Evolutionary conservation across 2,797 vertebrate species (phyloP).

Genomic region (Helicolenus hilgendorfi): DNA sequence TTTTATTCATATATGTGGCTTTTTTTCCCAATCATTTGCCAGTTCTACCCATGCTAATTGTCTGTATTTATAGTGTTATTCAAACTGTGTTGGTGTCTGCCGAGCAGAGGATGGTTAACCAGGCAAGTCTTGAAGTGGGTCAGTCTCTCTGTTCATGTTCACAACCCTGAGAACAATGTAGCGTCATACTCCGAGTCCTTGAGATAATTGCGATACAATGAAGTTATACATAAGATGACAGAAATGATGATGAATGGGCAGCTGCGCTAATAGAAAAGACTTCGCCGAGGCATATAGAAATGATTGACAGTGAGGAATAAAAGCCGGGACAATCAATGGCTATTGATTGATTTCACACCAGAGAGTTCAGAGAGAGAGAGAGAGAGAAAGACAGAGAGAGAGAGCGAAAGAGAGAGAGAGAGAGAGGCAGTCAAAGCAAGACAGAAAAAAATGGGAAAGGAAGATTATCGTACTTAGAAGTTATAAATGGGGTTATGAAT

Average conservation of each 20-base stretch:
- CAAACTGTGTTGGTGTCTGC: slow-evolving; percentile 18
- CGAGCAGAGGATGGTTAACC: slow-evolving; percentile 28
- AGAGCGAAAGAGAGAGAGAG: slow-evolving; percentile 30
- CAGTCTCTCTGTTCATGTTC: slow-evolving; percentile 37
- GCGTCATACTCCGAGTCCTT: slow-evolving; percentile 27
- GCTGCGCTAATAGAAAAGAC: slow-evolving; percentile 71
- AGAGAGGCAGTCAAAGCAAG: background rate
- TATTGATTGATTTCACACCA: slow-evolving; percentile 78
- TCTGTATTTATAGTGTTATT: slow-evolving; percentile 50
- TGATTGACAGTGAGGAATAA: slow-evolving; percentile 79
- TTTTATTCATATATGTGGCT: background rate
- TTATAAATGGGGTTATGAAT: slow-evolving; percentile 65
- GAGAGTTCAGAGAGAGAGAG: slow-evolving; percentile 63
- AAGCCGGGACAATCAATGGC: slow-evolving; percentile 70
- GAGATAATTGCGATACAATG: slow-evolving; percentile 59
- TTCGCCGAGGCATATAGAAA: slow-evolving; percentile 61
- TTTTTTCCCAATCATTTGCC: background rate
- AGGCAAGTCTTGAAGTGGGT: slow-evolving; percentile 43
- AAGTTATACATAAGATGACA: slow-evolving; percentile 75
- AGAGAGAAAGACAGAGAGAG: slow-evolving; percentile 2
- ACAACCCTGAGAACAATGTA: slow-evolving; percentile 46
- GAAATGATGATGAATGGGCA: slow-evolving; percentile 83
- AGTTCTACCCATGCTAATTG: background rate
- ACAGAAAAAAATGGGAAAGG: background rate
- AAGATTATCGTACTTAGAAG: slow-evolving; percentile 45